A percentile compares a stretch with the other conserved stretches of the same genome.
Evolutionary conservation across 2,113 vertebrate genomes (phyloP).

Genomic region (Plecotus auritus): DNA sequence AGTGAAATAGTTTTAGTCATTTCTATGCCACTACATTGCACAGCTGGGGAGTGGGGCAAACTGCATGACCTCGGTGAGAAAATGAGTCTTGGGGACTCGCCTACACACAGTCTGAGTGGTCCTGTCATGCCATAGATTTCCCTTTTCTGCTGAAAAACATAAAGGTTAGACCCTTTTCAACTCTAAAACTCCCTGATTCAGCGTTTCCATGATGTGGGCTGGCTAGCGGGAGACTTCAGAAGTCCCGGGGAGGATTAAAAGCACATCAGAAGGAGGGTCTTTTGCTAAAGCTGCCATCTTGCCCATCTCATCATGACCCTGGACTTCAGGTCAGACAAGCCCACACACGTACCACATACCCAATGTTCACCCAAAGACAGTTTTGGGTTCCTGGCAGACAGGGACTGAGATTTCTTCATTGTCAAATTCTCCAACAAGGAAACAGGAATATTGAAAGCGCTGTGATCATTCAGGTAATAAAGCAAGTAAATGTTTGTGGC

Average conservation of each 20-base stretch:
- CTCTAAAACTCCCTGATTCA: not conserved
- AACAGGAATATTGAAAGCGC: not conserved
- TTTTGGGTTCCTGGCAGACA: not conserved
- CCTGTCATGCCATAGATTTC: not conserved
- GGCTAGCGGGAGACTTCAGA: not conserved
- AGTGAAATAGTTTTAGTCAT: not conserved
- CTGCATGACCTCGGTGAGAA: not conserved
- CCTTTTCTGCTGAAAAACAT: not conserved
- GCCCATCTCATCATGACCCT: not conserved
- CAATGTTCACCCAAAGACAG: not conserved
- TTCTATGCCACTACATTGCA: not conserved
- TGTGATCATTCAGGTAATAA: not conserved
- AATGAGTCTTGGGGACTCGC: not conserved
- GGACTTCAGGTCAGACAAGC: not conserved
- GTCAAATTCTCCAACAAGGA: not conserved
- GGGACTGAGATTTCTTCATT: not conserved
- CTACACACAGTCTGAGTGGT: rapidly evolving
- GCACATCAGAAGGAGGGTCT: not conserved
- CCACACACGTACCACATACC: not conserved
- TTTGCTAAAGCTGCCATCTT: not conserved
- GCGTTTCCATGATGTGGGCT: not conserved
- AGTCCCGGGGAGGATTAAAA: not conserved
- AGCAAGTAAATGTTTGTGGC: not conserved
- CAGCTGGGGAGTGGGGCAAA: not conserved
- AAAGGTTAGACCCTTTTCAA: not conserved